A percentile compares a stretch with the other conserved stretches of the same genome.
Evolutionary conservation across 2,797 vertebrate species (phyloP).

Genomic region (Arnoldichthys spilopterus): DNA sequence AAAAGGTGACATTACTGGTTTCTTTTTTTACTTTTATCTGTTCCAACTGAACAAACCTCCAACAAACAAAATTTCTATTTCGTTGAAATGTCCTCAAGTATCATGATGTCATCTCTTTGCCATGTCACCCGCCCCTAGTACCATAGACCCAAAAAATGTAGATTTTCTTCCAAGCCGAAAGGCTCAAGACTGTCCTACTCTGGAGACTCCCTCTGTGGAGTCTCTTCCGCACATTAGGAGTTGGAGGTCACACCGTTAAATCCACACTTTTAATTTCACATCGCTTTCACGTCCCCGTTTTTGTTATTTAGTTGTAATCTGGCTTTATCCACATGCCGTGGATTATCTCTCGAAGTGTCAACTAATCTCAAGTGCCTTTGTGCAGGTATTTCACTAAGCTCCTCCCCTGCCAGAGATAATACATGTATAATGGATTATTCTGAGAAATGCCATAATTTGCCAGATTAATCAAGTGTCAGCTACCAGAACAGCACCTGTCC

Average conservation of each 20-base stretch:
- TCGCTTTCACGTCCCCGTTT: slow-evolving; percentile 39
- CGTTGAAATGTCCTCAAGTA: too few relatives aligned
- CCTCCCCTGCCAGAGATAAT: slow-evolving; percentile 50
- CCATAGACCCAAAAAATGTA: background rate
- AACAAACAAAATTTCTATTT: too few relatives aligned
- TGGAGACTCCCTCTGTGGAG: background rate
- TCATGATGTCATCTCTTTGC: background rate
- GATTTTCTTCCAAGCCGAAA: too few relatives aligned
- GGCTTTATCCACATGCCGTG: slow-evolving; percentile 68
- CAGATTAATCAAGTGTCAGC: slow-evolving; percentile 27
- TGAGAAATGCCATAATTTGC: background rate
- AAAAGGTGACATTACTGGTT: too few relatives aligned
- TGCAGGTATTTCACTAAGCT: slow-evolving; percentile 67
- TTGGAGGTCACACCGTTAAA: slow-evolving; percentile 32
- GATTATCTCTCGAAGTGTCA: slow-evolving; percentile 71
- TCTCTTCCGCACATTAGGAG: background rate
- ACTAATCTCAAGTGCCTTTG: slow-evolving; percentile 68
- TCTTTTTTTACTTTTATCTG: too few relatives aligned
- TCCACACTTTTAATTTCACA: slow-evolving; percentile 52
- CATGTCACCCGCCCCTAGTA: background rate
- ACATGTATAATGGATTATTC: slow-evolving; percentile 48
- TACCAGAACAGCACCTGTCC: background rate
- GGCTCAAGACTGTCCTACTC: background rate
- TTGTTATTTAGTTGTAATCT: slow-evolving; percentile 71
- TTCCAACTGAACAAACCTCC: too few relatives aligned